Evolutionary conservation across 2,113 vertebrate genomes (phyloP).

Genomic region (Ammospiza nelsoni): DNA sequence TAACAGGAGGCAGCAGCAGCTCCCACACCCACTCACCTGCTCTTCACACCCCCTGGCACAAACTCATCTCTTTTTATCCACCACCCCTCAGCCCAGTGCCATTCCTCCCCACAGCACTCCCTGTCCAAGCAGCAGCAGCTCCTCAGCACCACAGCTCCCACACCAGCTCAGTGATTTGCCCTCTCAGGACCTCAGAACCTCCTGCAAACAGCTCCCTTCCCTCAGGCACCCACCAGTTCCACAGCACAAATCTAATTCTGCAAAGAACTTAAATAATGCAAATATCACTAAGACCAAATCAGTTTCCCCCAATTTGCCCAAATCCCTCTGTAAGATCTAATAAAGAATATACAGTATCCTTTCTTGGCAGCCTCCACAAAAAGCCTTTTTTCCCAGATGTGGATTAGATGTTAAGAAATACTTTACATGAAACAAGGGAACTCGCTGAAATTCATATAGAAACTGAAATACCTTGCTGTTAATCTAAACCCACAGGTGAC

Average conservation of each 20-base stretch:
- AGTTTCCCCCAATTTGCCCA: neutral
- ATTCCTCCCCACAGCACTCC: accelerated
- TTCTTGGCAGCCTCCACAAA: neutral
- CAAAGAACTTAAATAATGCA: neutral
- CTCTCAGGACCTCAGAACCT: neutral
- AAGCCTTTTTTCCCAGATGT: neutral
- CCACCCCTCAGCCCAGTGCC: neutral
- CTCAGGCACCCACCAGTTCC: neutral
- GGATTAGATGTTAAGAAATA: neutral
- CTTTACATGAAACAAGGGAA: neutral
- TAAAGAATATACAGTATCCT: neutral
- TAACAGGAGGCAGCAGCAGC: neutral
- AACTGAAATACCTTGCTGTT: neutral
- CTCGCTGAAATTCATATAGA: neutral
- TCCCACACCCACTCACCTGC: neutral
- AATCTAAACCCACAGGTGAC: neutral
- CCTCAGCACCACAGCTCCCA: neutral
- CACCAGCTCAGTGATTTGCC: neutral
- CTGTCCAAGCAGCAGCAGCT: neutral
- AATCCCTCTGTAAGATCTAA: neutral
- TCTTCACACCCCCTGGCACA: neutral
- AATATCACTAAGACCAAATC: neutral
- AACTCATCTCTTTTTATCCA: neutral
- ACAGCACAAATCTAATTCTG: neutral
- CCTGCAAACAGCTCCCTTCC: neutral